phyloP scores from a whole-genome alignment of 2,888 invertebrate species.

The Coenonympha arcania region DNA sequence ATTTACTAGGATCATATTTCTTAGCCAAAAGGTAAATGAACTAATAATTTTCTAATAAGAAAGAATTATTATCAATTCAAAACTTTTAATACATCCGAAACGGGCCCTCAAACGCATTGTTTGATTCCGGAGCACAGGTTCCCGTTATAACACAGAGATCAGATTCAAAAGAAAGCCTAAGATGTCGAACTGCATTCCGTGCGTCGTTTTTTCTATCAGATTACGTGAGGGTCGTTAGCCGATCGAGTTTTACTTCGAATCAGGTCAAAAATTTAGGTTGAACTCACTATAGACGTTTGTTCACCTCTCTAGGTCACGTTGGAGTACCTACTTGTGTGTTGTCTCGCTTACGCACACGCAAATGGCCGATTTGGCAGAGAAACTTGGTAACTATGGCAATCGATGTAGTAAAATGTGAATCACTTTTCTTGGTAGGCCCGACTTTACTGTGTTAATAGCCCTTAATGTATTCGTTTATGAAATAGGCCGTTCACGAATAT shows the following conservation, averaged over 20 bases:
- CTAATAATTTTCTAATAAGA: neutral
- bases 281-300: constrained; percentile 59
- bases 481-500: neutral
- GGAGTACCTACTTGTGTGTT: constrained; percentile 23
- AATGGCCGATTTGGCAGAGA: constrained; percentile 22
- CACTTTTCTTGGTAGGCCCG: neutral
- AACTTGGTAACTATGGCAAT: constrained; percentile 10
- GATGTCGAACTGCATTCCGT: constrained; percentile 50
- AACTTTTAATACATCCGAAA: neutral
- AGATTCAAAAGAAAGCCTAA: constrained; percentile 34
- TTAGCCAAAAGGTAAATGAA: neutral
- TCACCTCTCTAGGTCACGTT: constrained; percentile 66
- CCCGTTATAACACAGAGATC: constrained; percentile 24
- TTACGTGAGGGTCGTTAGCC: constrained; percentile 61
- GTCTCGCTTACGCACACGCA: constrained; percentile 12
- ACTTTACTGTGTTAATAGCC: neutral
- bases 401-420: constrained; percentile 5
- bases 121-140: constrained; percentile 26
- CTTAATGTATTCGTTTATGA: neutral
- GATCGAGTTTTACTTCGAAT: constrained; percentile 56
- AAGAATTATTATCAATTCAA: neutral
- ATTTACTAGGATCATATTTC: no score
- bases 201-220: constrained; percentile 51
- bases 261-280: constrained; percentile 68
- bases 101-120: constrained; percentile 15